Evolutionary conservation across 2,888 invertebrate genomes (phyloP), one percentile per base, ranked within the genome.

Genomic region (Pharmacophagus antenor): DNA sequence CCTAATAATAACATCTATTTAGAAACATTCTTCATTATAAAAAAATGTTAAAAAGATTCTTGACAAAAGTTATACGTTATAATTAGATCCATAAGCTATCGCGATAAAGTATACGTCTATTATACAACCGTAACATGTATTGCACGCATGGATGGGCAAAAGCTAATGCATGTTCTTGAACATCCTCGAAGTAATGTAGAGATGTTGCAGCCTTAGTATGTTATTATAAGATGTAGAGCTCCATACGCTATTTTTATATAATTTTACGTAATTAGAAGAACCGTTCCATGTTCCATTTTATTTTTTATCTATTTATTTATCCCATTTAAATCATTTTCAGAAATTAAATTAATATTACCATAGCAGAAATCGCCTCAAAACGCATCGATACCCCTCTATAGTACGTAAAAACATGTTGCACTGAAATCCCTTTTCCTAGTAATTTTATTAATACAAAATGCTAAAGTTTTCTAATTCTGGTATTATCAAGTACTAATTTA

Each of bases 401-500:
- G n/a, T n/a, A n/a, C n/a, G n/a, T n/a, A n/a, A n/a, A n/a, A n/a
- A n/a, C n/a, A n/a, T n/a, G n/a, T n/a, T n/a, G n/a, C n/a, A n/a
- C n/a, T n/a, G n/a, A n/a, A n/a, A n/a, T n/a, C n/a, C n/a, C n/a
- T n/a, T n/a, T n/a, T n/a, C n/a, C n/a, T n/a, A n/a, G n/a, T n/a
- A n/a, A n/a, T n/a, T n/a, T n/a, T n/a, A n/a, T n/a, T n/a, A n/a
- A n/a, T n/a, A n/a, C n/a, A n/a, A n/a, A n/a, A n/a, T n/a, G n/a
- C n/a, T n/a, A n/a, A n/a, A n/a, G n/a, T n/a, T n/a, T n/a, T n/a
- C 15, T 37, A 37, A n/a, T 15, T n/a, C 6, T 15, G 25, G 37
- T 31, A 52, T 46, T 17, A 51, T 57, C 46, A 15, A 20, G 37
- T 41, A 53, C 41, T 53, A 58, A 58, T 8, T 53, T 54, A 31